phyloP scores from a whole-genome alignment of 2,888 invertebrate genomes.

The Tetranychus truncatus region DNA sequence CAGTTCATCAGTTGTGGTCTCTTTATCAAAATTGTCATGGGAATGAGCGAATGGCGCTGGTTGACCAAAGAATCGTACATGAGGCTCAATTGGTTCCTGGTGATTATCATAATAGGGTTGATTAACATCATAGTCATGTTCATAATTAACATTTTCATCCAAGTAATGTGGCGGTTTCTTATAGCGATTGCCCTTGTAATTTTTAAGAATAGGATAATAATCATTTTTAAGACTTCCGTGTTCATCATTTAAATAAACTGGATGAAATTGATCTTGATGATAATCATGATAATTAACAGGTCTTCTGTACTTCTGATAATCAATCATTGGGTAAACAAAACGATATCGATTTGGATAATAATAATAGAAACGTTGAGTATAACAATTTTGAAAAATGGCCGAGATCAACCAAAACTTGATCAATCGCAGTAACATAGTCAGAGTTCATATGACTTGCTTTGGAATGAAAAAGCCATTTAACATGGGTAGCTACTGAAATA shows the following conservation, averaged over 20 bases:
- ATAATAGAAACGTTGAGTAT: neutral
- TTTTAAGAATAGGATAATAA: neutral
- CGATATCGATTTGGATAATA: neutral
- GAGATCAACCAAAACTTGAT: neutral
- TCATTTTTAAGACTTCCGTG: neutral
- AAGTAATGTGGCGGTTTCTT: neutral
- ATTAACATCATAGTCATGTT: neutral
- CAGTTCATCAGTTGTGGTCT: neutral
- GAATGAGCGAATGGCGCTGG: neutral
- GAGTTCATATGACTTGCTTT: too few relatives aligned
- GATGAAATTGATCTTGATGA: neutral
- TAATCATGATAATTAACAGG: neutral
- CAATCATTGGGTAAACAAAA: neutral
- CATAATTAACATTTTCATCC: neutral
- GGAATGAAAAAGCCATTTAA: too few relatives aligned
- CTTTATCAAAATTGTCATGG: constrained; percentile 3
- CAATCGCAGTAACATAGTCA: neutral
- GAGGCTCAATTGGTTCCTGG: neutral
- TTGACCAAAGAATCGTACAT: constrained; percentile 4
- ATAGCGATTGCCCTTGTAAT: neutral
- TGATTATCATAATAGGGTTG: neutral
- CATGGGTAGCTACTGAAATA: too few relatives aligned
- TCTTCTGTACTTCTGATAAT: neutral
- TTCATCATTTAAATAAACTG: neutral
- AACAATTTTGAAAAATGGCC: neutral